Evolutionary conservation across 2,888 invertebrate genomes (phyloP).

Genomic region (Drosophila flavopinicola): DNA sequence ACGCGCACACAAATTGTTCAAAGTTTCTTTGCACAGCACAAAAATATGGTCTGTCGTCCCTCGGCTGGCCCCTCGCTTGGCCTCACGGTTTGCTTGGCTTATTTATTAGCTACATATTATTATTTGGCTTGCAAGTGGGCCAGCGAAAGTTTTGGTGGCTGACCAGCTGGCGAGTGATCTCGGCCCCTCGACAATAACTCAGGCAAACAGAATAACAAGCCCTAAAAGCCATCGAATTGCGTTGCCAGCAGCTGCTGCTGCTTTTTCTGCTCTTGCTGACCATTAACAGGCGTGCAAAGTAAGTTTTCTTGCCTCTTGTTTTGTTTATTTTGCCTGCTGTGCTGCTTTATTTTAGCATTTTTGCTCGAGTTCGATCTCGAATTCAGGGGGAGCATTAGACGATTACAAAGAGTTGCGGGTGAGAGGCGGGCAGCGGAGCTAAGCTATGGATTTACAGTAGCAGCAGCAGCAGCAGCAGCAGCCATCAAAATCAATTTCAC

Average conservation of each 20-base stretch:
- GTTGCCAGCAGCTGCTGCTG: conserved; percentile 49
- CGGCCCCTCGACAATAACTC: conserved; percentile 31
- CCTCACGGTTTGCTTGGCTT: conserved; percentile 36
- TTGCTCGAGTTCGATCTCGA: conserved; percentile 8
- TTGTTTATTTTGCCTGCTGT: conserved; percentile 32
- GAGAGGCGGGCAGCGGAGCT: conserved; percentile 1
- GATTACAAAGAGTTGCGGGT: conserved; percentile 38
- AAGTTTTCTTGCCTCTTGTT: conserved; percentile 30
- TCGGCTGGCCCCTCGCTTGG: conserved; percentile 18
- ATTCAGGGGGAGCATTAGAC: conserved; percentile 22
- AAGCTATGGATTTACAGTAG: conserved; percentile 27
- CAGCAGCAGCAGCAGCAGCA: background rate
- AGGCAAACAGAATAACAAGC: conserved; percentile 43
- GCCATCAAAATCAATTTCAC: conserved; percentile 64
- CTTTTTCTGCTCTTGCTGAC: conserved; percentile 50
- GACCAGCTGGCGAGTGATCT: conserved; percentile 46
- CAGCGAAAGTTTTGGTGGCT: conserved; percentile 53
- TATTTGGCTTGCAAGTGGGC: conserved; percentile 49
- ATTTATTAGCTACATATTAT: conserved; percentile 79
- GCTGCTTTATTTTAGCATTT: background rate
- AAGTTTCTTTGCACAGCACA: conserved; percentile 47
- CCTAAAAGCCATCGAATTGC: conserved; percentile 54
- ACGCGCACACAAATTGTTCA: conserved; percentile 36
- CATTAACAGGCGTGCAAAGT: conserved; percentile 53
- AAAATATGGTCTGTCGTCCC: conserved; percentile 52